These are phyloP conservation scores for Uromys caudimaculatus DNA, from an alignment of 2,797 vertebrate genomes.

Conservation along the genomic window DNA sequence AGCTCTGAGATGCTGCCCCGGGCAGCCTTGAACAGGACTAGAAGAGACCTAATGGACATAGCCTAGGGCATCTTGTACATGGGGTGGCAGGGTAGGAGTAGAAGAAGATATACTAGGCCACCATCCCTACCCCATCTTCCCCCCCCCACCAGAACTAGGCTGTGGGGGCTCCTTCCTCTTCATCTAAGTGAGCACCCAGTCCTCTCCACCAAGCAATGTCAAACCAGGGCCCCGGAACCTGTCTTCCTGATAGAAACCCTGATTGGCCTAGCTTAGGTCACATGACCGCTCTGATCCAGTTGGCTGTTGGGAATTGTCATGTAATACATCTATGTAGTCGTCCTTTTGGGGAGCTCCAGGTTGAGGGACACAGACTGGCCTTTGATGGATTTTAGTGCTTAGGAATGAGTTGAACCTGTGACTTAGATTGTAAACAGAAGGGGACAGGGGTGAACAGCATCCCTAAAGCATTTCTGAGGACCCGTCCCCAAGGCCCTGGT, in stretches of 20 bases:
- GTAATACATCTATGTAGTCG: background rate
- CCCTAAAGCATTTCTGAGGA: background rate
- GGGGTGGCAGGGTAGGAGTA: too few species aligned
- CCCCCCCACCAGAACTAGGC: too few species aligned
- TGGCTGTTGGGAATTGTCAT: background rate
- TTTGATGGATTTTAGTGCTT: background rate
- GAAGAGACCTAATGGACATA: background rate
- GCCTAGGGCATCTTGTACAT: background rate
- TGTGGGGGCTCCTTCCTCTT: background rate
- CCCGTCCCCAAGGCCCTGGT: accelerated
- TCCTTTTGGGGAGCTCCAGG: background rate
- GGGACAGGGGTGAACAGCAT: background rate
- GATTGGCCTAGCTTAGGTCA: background rate
- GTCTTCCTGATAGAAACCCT: background rate
- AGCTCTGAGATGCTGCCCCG: background rate
- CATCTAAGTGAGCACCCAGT: background rate
- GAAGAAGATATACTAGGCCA: background rate
- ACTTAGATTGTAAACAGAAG: background rate
- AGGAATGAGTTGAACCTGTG: background rate
- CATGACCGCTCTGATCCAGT: background rate
- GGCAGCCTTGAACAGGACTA: background rate
- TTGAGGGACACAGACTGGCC: background rate
- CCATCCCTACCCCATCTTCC: background rate
- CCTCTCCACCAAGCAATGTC: background rate
- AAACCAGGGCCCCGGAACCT: background rate